Base-by-base conservation (phyloP, 2,113 vertebrate species). In the Phrynosoma platyrhinos region DNA sequence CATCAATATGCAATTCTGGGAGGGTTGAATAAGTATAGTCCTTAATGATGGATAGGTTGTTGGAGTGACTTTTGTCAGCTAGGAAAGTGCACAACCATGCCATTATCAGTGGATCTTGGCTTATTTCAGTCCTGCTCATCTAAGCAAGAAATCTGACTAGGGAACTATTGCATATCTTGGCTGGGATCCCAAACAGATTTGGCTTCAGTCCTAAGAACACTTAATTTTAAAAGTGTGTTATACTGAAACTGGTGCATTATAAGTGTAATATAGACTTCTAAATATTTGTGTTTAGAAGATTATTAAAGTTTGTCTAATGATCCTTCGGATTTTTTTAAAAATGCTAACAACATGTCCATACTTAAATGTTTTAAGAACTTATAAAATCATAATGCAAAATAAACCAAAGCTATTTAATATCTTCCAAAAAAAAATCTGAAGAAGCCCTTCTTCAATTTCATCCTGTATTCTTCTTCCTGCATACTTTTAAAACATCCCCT, bases 401-500 rank as follows among this genome's bases (percentile, higher is more conserved):
- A 42, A n/a, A 91, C 91, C 0, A 89, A 87, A 86, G 79, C 1
- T 42, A 0, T 1, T 91, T n/a, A 0, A 84, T 87, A 90, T 86
- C 55, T 84, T 90, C 76, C 92, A 64, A 9, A 58, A 53, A 3
- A 52, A 79, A 86, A 86, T n/a, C n/a, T n/a, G n/a, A 66, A n/a
- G 79, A 53, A 4, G 16, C 68, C 83, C n/a, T n/a, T n/a, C n/a
- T n/a, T n/a, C n/a, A n/a, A 55, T 87, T 53, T 75, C 79, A 66
- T 87, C 53, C 79, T 79, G 64, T 92, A 89, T 90, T 90, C 52
- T 32, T 25, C 36, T 83, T 53, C 4, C 21, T 58, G 21, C 71
- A n/a, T 82, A 55, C 53, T 84, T 92, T 94, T 94, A 95, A 92
- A 92, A 42, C 4, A 90, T 87, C 90, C 86, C 93, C 80, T 83